Conservation (phyloP, 2,888 invertebrate genomes). For the Pherbina coryleti region DNA sequence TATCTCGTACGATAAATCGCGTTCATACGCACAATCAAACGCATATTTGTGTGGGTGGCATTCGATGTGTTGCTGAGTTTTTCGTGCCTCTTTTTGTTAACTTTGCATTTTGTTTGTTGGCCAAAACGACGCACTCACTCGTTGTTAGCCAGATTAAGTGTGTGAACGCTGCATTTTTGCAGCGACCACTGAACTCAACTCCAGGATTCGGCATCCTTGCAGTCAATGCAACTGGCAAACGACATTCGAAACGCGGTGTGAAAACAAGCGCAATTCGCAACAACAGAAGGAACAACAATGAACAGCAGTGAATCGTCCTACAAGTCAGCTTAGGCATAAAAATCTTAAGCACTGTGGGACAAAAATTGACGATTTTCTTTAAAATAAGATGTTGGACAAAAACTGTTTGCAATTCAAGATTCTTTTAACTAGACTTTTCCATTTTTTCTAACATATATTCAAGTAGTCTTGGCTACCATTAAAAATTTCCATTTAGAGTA, state of each 20-base stretch:
- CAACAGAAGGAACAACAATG: neutral
- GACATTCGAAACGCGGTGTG: neutral
- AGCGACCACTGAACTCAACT: neutral
- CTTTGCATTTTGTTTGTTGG: slow-evolving; percentile 1
- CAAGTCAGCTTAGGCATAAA: neutral
- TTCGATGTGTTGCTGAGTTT: neutral
- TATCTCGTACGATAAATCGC: slow-evolving; percentile 67
- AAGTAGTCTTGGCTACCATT: too few species aligned
- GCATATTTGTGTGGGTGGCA: neutral
- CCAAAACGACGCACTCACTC: slow-evolving; percentile 17
- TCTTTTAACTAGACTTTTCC: too few species aligned
- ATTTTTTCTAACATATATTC: too few species aligned
- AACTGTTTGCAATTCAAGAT: too few species aligned
- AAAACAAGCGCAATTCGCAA: neutral
- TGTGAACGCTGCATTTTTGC: slow-evolving; percentile 10
- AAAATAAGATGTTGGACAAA: too few species aligned
- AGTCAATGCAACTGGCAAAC: neutral
- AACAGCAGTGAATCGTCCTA: neutral
- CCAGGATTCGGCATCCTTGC: neutral
- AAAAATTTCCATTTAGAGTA: too few species aligned
- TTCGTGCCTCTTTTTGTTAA: slow-evolving; percentile 4
- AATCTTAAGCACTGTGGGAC: slow-evolving; percentile 1
- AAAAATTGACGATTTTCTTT: neutral
- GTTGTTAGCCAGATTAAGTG: neutral
- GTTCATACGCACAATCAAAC: slow-evolving; percentile 6